phyloP scores from a whole-genome alignment of 2,113 vertebrate genomes.

The Silurus glanis region DNA sequence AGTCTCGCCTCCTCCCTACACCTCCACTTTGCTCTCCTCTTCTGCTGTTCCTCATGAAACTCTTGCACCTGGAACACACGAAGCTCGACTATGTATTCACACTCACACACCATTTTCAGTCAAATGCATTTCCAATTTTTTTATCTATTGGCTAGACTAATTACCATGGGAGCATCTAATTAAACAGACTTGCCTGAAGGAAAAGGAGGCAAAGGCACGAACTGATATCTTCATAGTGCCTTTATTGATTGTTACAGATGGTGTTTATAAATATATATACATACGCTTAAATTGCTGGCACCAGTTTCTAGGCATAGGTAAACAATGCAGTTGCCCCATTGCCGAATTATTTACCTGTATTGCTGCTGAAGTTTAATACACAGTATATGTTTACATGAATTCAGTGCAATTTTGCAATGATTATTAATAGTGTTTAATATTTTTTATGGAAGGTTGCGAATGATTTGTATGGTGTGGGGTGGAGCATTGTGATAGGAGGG shows the following conservation, averaged over 20 bases:
- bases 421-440: too few relatives aligned
- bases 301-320: too few relatives aligned
- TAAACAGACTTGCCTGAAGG: conserved; percentile 23
- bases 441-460: too few relatives aligned
- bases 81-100: conserved; percentile 12
- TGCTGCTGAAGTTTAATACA: too few relatives aligned
- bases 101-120: background rate
- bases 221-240: conserved; percentile 29
- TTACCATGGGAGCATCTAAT: conserved; percentile 28
- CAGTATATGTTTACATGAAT: too few relatives aligned
- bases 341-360: too few relatives aligned
- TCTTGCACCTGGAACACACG: conserved; percentile 76
- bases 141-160: conserved; percentile 6
- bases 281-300: too few relatives aligned
- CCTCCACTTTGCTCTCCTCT: conserved; percentile 76
- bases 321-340: too few relatives aligned
- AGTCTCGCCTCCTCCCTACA: conserved; percentile 75
- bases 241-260: conserved; percentile 64
- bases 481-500: too few relatives aligned
- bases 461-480: too few relatives aligned
- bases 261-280: background rate
- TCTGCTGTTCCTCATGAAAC: conserved; percentile 80
- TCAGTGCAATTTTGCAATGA: too few relatives aligned
- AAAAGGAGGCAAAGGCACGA: conserved; percentile 32
- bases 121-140: conserved; percentile 15